Percentiles rank a stretch among this genome's conserved stretches.
phyloP scores from a whole-genome alignment of 2,113 vertebrate genomes.

The Tupaia chinensis region DNA sequence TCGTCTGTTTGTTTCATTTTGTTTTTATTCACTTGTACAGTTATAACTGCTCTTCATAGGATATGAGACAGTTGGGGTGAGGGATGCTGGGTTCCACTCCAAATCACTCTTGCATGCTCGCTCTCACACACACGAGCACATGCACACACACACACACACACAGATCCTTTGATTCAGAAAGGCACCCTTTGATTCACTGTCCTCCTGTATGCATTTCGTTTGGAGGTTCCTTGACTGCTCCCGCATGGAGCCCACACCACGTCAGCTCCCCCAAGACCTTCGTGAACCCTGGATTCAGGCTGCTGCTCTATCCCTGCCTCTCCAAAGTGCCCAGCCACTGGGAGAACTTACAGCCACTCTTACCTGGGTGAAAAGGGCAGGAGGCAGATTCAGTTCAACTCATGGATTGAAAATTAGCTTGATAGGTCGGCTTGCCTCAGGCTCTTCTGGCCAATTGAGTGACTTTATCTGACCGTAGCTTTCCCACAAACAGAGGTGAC shows the following conservation, averaged over 20 bases:
- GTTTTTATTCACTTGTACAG: background rate
- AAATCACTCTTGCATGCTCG: background rate
- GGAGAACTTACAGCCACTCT: no score
- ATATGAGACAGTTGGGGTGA: background rate
- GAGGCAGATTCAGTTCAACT: background rate
- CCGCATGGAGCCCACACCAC: rapidly evolving
- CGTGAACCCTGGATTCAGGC: background rate
- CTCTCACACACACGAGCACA: no score
- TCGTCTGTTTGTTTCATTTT: background rate
- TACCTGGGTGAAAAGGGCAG: background rate
- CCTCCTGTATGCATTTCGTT: background rate
- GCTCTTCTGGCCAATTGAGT: background rate
- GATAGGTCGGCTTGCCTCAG: background rate
- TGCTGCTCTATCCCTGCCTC: background rate
- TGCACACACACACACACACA: no score
- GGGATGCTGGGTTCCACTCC: background rate
- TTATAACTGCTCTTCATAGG: background rate
- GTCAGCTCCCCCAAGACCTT: background rate
- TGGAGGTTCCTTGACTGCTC: background rate
- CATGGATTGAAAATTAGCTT: background rate
- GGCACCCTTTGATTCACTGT: background rate
- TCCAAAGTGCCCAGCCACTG: background rate
- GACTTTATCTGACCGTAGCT: background rate
- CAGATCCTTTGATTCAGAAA: background rate
- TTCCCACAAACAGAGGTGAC: background rate